These are phyloP conservation scores for Neodon shergylaensis DNA, from an alignment of 2,113 vertebrate species.

Conservation along the genomic window DNA sequence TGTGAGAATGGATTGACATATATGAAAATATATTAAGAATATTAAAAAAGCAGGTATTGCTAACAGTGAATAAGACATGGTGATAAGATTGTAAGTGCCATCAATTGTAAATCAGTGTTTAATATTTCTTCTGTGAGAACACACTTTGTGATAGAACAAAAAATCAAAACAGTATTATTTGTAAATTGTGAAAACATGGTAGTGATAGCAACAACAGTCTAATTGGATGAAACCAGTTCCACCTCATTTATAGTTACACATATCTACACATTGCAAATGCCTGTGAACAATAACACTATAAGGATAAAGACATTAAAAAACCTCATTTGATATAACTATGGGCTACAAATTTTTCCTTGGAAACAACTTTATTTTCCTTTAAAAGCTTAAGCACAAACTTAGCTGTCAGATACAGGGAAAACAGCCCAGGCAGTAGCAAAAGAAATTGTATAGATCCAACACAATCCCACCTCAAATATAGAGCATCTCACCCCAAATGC, in stretches of 20 bases:
- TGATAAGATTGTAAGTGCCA: neutral
- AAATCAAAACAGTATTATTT: neutral
- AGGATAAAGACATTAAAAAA: neutral
- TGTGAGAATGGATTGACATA: neutral
- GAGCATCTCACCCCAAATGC: conserved; percentile 47
- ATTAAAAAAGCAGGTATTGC: neutral
- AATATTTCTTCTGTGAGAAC: neutral
- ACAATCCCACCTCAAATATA: conserved; percentile 62
- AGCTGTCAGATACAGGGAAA: neutral
- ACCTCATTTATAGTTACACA: neutral
- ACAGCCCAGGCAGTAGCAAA: neutral
- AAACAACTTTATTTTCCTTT: neutral
- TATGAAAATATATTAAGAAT: neutral
- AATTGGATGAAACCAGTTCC: conserved; percentile 2
- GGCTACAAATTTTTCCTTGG: neutral
- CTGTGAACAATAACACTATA: neutral
- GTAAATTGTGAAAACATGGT: neutral
- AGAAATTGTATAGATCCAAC: conserved; percentile 58
- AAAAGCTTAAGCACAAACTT: conserved; percentile 16
- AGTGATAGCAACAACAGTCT: neutral
- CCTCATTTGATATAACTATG: neutral
- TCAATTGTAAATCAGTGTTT: conserved; percentile 1
- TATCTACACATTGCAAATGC: neutral
- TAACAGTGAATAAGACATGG: neutral
- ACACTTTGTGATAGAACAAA: conserved; percentile 8